Base-by-base conservation (phyloP, 2,113 vertebrate genomes). In the Crotophaga sulcirostris region DNA sequence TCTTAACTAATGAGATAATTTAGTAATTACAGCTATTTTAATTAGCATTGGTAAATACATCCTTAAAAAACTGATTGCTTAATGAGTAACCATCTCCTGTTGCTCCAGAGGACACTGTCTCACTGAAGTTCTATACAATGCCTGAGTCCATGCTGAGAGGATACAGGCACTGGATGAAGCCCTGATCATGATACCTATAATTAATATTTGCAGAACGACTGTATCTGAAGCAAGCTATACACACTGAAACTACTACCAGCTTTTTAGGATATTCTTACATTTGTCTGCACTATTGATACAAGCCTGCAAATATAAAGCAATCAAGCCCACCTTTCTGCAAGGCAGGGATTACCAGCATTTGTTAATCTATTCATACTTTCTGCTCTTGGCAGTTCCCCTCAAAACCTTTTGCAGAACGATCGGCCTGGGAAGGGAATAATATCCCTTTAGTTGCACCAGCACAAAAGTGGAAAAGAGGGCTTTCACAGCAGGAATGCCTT, bases 1-100 rank as follows among this genome's bases (percentile, higher is more conserved):
- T 76, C 16, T 96, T 96, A 93, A 95, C 93, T 94, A 97, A 95
- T 92, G 62, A 97, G 91, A 90, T 91, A 95, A 97, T 91, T 93
- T 72, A 62, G 76, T 84, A 95, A 96, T 92, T 97, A 80, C 31
- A 87, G 29, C 69, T 72, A 88, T 68, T 97, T 66, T 91, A 96
- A 97, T 87, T 85, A 97, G 63, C 42, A 75, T 40, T 86, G 52
- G 25, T 89, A 82, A 96, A 96, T 88, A 81, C 68, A 74, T 52
- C 74, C 69, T 91, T 82, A 49, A 93, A 64, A 45, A 62, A 17
- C 26, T 54, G 21, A 60, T 76, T 90, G 45, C 31, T 92, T 85
- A 58, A 73, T 47, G 20, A 40, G 26, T n/a, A 78, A 13, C 64
- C 20, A 51, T 42, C 13, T 26, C 24, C 45, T 84, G 31, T 70